Conservation (phyloP, 2,888 invertebrate species). For the Drosophila kambysellisi region DNA sequence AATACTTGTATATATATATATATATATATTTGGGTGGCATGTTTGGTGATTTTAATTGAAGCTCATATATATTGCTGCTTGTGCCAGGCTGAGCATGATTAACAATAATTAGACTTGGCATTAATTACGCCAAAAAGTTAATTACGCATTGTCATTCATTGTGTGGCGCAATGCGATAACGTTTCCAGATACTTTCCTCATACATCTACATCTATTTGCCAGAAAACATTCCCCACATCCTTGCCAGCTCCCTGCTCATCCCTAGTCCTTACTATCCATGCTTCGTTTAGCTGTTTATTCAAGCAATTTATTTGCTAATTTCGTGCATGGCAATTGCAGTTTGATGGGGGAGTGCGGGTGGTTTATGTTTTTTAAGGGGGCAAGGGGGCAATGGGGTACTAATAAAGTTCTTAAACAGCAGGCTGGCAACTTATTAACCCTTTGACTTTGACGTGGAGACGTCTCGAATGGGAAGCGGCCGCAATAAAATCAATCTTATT, state of each 20-base stretch:
- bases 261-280: conserved; percentile 2
- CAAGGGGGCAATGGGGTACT: conserved; percentile 43
- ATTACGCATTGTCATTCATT: conserved; percentile 70
- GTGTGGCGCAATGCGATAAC: conserved; percentile 47
- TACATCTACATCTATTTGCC: conserved; percentile 14
- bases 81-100: conserved; percentile 82
- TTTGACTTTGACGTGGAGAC: conserved; percentile 66
- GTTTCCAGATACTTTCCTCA: conserved; percentile 2
- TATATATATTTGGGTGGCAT: conserved; percentile 45
- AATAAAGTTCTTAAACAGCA: conserved; percentile 83
- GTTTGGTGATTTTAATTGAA: conserved; percentile 81
- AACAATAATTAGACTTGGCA: conserved; percentile 84
- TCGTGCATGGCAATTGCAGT: conserved; percentile 48
- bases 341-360: not conserved
- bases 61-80: conserved; percentile 76
- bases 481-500: conserved; percentile 85
- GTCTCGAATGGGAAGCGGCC: conserved; percentile 38
- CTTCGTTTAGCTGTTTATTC: conserved; percentile 47
- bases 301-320: conserved; percentile 71
- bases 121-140: conserved; percentile 85
- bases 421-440: conserved; percentile 83
- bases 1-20: not conserved
- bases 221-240: conserved; percentile 1
- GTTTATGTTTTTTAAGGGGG: not conserved
- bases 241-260: conserved; percentile 31